Percentiles rank a stretch among this genome's conserved stretches.
These are phyloP conservation scores for Anseranas semipalmata DNA, from an alignment of 2,113 vertebrate genomes.

Conservation along the genomic window DNA sequence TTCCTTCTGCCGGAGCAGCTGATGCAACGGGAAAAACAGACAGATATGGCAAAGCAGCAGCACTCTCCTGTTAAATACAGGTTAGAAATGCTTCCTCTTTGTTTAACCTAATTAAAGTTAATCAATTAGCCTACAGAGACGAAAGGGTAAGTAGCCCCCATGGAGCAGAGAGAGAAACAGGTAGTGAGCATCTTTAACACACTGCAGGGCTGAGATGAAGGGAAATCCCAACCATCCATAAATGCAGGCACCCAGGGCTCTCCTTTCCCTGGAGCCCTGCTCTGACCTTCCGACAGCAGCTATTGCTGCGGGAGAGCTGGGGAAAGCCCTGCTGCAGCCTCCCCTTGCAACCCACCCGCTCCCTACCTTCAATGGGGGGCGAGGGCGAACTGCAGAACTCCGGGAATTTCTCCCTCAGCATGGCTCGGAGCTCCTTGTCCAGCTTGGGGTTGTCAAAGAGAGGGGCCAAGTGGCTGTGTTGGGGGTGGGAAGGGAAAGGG, in stretches of 20 bases:
- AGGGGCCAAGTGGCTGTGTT: conserved; percentile 86
- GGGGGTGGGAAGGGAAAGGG: neutral
- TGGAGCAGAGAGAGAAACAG: neutral
- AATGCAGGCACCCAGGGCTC: neutral
- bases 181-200: accelerated
- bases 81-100: neutral
- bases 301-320: accelerated
- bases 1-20: neutral
- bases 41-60: neutral
- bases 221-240: neutral
- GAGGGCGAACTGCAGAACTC: conserved; percentile 96
- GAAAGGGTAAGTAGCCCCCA: neutral
- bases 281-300: neutral
- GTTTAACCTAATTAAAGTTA: neutral
- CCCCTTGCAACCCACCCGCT: accelerated
- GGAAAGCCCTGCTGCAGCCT: neutral
- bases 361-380: conserved; percentile 88
- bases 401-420: conserved; percentile 94
- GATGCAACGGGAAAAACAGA: too few relatives aligned
- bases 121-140: neutral
- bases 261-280: accelerated
- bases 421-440: conserved; percentile 94
- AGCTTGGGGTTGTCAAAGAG: conserved; percentile 97
- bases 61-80: neutral
- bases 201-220: neutral